These are phyloP conservation scores for Reticulitermes speratus DNA, from an alignment of 1,140 invertebrate genomes.

Conservation along the genomic window DNA sequence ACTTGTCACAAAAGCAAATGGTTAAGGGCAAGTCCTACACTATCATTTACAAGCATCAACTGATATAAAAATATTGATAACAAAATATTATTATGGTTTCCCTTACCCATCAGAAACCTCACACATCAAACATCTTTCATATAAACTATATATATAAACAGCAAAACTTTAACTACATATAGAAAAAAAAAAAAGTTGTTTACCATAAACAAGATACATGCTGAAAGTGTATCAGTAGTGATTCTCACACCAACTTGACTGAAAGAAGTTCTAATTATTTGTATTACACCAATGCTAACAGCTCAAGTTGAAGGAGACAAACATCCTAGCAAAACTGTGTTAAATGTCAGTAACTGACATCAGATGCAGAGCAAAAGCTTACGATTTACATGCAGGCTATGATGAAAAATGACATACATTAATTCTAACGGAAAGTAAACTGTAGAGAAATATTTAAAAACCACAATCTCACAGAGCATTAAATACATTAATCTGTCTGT, in stretches of 20 bases:
- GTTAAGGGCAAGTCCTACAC: not conserved
- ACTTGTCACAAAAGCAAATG: not conserved
- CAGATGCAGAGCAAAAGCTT: not conserved
- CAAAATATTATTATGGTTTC: not conserved
- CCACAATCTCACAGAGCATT: not conserved
- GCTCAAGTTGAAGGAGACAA: not conserved
- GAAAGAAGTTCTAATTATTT: not conserved
- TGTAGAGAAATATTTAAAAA: not conserved
- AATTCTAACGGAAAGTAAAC: not conserved
- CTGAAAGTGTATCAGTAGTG: conserved; percentile 11
- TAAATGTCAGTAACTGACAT: not conserved
- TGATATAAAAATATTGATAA: not conserved
- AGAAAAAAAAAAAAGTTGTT: not conserved
- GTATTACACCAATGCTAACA: not conserved
- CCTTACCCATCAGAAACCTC: not conserved
- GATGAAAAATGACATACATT: not conserved
- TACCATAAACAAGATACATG: not conserved
- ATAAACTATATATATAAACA: not conserved
- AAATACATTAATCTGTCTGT: not conserved
- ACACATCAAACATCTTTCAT: not conserved
- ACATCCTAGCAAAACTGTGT: conserved; percentile 3
- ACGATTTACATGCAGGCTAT: not conserved
- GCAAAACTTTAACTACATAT: not conserved
- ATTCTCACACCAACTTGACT: conserved; percentile 18
- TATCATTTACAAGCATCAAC: not conserved